A percentile compares a stretch with the other conserved stretches of the same genome.
Conservation (phyloP, 1,140 invertebrate species). For the Zaprionus ghesquierei region DNA sequence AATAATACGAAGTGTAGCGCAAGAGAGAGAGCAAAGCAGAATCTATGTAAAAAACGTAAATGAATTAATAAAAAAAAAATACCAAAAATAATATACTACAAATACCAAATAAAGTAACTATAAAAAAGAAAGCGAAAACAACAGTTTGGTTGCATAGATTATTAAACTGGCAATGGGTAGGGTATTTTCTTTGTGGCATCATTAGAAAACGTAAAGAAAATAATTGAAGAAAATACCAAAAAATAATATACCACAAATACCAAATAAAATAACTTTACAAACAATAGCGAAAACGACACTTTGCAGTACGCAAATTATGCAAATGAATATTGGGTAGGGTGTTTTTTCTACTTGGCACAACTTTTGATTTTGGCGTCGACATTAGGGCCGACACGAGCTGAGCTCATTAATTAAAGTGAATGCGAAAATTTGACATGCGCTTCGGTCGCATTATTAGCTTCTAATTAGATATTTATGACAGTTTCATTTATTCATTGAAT, state of each 20-base stretch:
- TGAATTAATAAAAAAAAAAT: constrained; percentile 25
- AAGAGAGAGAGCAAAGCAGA: constrained; percentile 11
- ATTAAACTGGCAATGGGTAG: no score
- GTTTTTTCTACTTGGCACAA: neutral
- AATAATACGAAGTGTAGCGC: no score
- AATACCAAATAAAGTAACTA: neutral
- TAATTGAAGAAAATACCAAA: constrained; percentile 19
- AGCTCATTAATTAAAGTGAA: constrained; percentile 17
- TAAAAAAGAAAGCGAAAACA: neutral
- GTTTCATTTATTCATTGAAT: constrained; percentile 53
- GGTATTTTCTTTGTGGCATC: no score
- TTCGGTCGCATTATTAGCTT: constrained; percentile 4
- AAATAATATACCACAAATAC: constrained; percentile 1
- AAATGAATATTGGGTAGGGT: no score
- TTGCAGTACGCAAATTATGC: neutral
- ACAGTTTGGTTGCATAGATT: no score
- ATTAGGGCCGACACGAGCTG: neutral
- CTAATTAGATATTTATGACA: constrained; percentile 45
- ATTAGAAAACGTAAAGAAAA: constrained; percentile 34
- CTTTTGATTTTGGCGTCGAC: neutral
- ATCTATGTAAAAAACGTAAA: constrained; percentile 38
- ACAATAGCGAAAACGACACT: neutral
- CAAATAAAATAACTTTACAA: neutral
- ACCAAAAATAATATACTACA: constrained; percentile 5
- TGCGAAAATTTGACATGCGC: constrained; percentile 1